Percentiles rank a stretch among this genome's conserved stretches.
These are phyloP conservation scores for Dasyprocta punctata DNA, from an alignment of 2,113 vertebrate genomes.

Conservation along the genomic window DNA sequence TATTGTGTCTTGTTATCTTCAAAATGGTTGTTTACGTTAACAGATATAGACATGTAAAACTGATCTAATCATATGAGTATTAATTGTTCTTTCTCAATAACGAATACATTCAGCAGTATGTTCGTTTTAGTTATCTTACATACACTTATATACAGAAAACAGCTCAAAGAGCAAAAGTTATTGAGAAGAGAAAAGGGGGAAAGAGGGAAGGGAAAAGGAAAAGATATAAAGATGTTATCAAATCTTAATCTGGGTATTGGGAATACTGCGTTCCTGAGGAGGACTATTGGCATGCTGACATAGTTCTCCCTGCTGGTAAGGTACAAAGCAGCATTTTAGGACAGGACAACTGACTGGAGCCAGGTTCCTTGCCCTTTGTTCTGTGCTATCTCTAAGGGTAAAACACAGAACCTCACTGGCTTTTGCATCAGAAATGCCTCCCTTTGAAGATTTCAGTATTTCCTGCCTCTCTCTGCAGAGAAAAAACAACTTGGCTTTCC, in stretches of 20 bases:
- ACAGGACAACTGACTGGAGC: neutral
- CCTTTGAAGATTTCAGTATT: neutral
- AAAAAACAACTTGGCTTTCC: neutral
- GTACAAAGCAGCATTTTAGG: neutral
- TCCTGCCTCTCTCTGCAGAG: neutral
- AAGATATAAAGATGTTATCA: too few species aligned
- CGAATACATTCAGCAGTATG: too few species aligned
- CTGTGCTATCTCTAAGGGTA: neutral
- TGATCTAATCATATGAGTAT: too few species aligned
- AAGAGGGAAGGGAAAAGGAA: too few species aligned
- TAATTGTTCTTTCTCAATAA: too few species aligned
- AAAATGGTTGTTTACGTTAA: too few species aligned
- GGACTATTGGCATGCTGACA: neutral
- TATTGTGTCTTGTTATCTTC: too few species aligned
- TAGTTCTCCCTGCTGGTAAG: neutral
- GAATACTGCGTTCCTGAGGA: neutral
- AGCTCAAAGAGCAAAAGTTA: too few species aligned
- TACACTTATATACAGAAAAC: too few species aligned
- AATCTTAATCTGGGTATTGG: neutral
- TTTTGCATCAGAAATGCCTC: neutral
- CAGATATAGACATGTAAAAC: too few species aligned
- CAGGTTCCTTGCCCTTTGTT: neutral
- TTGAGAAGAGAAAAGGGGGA: too few species aligned
- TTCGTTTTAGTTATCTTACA: too few species aligned
- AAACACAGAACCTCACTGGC: neutral